Conservation (phyloP, 2,113 vertebrate species). For the Prionailurus bengalensis region DNA sequence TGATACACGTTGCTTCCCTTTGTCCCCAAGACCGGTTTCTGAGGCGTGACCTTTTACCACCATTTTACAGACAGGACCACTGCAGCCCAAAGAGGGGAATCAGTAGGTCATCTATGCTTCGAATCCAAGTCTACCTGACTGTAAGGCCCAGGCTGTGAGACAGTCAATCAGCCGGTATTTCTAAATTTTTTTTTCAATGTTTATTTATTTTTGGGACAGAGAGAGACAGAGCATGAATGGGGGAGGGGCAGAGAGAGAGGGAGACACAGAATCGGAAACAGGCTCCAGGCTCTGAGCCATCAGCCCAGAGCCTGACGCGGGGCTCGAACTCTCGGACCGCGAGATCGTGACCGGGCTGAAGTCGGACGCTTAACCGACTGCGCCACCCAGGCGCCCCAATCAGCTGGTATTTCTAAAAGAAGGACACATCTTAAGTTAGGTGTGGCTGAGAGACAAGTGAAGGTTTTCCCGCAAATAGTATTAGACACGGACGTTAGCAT, state of each 20-base stretch:
- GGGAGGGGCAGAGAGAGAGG: no score
- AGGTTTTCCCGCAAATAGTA: no score
- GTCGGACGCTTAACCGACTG: no score
- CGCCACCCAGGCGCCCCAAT: not conserved
- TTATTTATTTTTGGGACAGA: no score
- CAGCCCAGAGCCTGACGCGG: no score
- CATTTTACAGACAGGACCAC: not conserved
- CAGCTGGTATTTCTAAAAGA: not conserved
- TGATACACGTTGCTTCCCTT: accelerated
- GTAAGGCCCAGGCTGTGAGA: not conserved
- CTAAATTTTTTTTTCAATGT: not conserved
- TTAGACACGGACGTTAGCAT: not conserved
- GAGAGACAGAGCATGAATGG: no score
- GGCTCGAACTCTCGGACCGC: no score
- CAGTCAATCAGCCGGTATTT: not conserved
- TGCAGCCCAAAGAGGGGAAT: not conserved
- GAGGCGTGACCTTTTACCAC: accelerated
- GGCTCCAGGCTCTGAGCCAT: no score
- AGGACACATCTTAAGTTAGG: not conserved
- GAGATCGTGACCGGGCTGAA: no score
- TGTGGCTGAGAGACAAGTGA: not conserved
- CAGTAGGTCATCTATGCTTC: not conserved
- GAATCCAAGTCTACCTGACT: not conserved
- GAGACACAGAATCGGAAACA: no score
- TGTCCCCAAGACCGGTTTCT: not conserved